phyloP scores from a whole-genome alignment of 1,140 invertebrate genomes.

The Paraescarpia echinospica region DNA sequence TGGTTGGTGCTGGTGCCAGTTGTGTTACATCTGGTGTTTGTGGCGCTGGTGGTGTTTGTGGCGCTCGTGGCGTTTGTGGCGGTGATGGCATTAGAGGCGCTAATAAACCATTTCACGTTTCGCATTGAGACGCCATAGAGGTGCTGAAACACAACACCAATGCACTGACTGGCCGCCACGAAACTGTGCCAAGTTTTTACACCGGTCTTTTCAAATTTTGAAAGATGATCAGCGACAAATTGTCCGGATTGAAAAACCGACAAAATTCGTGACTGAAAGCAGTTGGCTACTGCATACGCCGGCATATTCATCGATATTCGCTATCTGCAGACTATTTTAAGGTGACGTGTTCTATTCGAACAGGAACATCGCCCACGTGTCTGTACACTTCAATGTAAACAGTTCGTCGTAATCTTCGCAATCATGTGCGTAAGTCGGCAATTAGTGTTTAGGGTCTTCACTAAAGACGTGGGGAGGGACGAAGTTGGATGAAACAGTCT shows the following conservation, averaged over 20 bases:
- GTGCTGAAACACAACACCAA: background rate
- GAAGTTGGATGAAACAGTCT: background rate
- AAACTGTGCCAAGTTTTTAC: background rate
- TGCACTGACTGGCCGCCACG: background rate
- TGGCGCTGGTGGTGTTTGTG: no score
- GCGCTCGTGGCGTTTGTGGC: no score
- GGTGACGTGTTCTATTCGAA: background rate
- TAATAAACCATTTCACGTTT: no score
- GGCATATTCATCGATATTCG: background rate
- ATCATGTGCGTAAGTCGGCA: background rate
- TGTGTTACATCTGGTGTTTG: no score
- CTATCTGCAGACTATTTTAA: background rate
- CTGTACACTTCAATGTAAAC: no score
- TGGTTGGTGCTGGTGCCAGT: no score
- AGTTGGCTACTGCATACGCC: background rate
- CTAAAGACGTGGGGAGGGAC: background rate
- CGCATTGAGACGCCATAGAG: background rate
- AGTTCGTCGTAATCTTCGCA: background rate
- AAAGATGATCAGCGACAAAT: background rate
- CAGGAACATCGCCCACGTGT: no score
- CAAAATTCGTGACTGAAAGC: background rate
- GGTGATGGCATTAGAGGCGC: no score
- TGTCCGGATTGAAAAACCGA: background rate
- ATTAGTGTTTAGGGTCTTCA: background rate
- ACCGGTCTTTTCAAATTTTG: background rate